Evolutionary conservation across 2,113 vertebrate species (phyloP).

Genomic region (Serilophus lunatus): DNA sequence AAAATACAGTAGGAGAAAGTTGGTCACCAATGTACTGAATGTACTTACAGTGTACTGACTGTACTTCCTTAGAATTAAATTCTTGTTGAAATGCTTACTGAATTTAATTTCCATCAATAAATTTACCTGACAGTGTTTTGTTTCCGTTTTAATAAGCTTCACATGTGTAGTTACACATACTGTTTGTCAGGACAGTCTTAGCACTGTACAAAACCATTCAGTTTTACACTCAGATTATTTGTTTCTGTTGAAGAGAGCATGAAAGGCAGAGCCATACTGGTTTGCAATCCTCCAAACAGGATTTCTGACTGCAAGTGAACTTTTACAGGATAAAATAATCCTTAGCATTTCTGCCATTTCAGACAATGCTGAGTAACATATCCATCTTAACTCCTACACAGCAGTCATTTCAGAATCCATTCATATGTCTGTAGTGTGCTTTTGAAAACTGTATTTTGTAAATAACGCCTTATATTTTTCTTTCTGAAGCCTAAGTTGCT

Average conservation of each 20-base stretch:
- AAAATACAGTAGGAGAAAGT: not conserved
- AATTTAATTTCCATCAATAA: not conserved
- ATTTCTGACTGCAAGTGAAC: conserved; percentile 29
- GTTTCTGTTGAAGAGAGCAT: conserved; percentile 20
- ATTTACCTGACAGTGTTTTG: not conserved
- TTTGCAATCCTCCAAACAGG: conserved; percentile 20
- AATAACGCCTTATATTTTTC: not conserved
- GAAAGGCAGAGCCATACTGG: conserved; percentile 2
- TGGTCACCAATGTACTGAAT: not conserved
- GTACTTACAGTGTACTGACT: not conserved
- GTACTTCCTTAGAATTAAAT: not conserved
- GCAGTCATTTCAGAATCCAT: not conserved
- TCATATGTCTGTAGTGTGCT: not conserved
- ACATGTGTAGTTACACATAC: not conserved
- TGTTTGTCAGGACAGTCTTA: not conserved
- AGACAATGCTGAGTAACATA: not conserved
- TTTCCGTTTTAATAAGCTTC: not conserved
- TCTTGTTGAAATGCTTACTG: not conserved
- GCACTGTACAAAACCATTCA: not conserved
- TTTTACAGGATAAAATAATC: not conserved
- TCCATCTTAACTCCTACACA: not conserved
- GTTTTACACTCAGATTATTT: not conserved
- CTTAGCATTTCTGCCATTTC: not conserved
- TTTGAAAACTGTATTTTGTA: not conserved
- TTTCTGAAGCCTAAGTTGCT: not conserved